These are phyloP conservation scores for Aldabrachelys gigantea DNA, from an alignment of 2,113 vertebrate genomes.

Conservation along the genomic window DNA sequence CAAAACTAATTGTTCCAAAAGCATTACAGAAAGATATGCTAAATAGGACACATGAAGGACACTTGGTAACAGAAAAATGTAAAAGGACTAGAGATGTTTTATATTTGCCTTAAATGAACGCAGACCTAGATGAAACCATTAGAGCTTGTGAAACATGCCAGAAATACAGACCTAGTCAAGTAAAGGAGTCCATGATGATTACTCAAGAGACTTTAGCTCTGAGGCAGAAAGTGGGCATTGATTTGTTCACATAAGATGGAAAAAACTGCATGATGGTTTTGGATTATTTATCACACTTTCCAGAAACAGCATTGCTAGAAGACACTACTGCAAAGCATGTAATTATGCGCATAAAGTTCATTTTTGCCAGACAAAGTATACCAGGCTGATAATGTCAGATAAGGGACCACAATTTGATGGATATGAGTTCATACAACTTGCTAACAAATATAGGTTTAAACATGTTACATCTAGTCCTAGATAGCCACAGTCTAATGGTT, in stretches of 20 bases:
- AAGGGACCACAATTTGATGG: neutral
- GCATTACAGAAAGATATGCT: neutral
- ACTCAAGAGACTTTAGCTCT: neutral
- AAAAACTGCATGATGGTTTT: neutral
- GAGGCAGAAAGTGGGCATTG: neutral
- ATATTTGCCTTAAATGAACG: neutral
- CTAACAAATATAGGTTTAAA: neutral
- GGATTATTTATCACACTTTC: neutral
- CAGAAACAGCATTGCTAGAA: neutral
- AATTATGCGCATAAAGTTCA: neutral
- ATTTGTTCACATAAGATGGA: neutral
- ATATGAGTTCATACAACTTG: neutral
- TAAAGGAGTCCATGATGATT: neutral
- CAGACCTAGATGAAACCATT: neutral
- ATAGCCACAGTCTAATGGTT: neutral
- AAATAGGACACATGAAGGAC: neutral
- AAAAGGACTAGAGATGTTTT: neutral
- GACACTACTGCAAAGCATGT: neutral
- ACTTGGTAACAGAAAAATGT: neutral
- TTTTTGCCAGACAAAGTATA: neutral
- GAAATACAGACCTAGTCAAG: neutral
- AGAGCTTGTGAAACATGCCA: neutral
- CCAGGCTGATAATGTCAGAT: neutral
- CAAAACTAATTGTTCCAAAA: neutral
- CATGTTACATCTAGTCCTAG: neutral